Conservation (phyloP, 2,888 invertebrate genomes). For the Poecilus cupreus region DNA sequence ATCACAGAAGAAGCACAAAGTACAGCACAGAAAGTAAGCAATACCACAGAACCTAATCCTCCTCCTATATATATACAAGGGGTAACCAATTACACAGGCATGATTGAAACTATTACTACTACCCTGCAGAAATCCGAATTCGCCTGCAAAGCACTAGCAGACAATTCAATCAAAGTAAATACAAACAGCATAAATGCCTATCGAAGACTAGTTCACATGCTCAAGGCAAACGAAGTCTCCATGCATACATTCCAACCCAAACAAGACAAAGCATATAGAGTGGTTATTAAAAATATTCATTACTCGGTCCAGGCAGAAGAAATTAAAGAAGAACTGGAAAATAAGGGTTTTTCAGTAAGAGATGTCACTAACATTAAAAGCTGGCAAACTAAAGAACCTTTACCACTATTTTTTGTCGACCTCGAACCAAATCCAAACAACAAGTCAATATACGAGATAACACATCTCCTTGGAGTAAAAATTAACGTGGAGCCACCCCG, state of each 20-base stretch:
- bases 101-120: background rate
- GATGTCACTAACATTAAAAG: too few relatives aligned
- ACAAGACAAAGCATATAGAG: conserved; percentile 58
- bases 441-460: conserved; percentile 57
- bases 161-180: conserved; percentile 60
- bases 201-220: conserved; percentile 53
- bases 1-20: too few relatives aligned
- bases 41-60: background rate
- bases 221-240: conserved; percentile 57
- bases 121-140: conserved; percentile 25
- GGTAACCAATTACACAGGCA: conserved; percentile 10
- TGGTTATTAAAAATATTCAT: too few relatives aligned
- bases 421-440: too few relatives aligned
- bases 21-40: too few relatives aligned
- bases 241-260: conserved; percentile 61
- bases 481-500: too few relatives aligned
- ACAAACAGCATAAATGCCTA: conserved; percentile 55
- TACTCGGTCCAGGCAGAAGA: conserved; percentile 45
- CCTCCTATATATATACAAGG: conserved; percentile 24
- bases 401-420: conserved; percentile 60
- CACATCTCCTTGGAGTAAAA: conserved; percentile 52
- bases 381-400: conserved; percentile 53
- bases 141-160: conserved; percentile 55
- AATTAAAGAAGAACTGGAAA: too few relatives aligned
- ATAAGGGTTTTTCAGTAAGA: too few relatives aligned